These are phyloP conservation scores for Theonella swinhoei DNA, from an alignment of 37 sponge, comb jelly and placozoan genomes.

Conservation along the genomic window DNA sequence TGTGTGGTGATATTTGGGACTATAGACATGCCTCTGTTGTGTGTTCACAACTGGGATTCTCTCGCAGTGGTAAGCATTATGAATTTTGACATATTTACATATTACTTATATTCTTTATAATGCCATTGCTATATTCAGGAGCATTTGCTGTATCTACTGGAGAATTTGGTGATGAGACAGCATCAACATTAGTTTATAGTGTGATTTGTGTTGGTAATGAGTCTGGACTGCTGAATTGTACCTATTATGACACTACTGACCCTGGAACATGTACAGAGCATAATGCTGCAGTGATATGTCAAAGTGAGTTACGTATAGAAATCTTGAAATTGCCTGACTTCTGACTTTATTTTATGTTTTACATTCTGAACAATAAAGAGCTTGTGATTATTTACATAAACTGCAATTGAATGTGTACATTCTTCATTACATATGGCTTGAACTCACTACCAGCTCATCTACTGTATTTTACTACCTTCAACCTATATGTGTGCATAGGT, in stretches of 20 bases:
- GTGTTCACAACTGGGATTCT: not conserved
- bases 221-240: not conserved
- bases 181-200: not conserved
- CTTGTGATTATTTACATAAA: too few species aligned
- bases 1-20: not conserved
- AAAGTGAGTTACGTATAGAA: too few species aligned
- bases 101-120: too few species aligned
- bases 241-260: not conserved
- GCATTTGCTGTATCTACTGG: not conserved
- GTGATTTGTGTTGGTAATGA: conserved; percentile 31
- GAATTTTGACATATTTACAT: not conserved
- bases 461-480: too few species aligned
- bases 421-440: too few species aligned
- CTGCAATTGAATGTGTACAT: too few species aligned
- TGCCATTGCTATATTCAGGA: not conserved
- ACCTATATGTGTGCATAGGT: too few species aligned
- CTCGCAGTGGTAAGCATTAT: not conserved
- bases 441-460: too few species aligned
- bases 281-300: not conserved
- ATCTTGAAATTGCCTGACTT: too few species aligned
- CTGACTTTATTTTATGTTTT: conserved; percentile 7
- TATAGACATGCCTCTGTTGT: not conserved
- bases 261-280: not conserved
- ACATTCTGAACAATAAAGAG: conserved; percentile 21
- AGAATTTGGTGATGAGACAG: not conserved